A percentile compares a stretch with the other conserved stretches of the same genome.
Evolutionary conservation across 2,113 vertebrate genomes (phyloP).

Genomic region (Rhinopomastus cyanomelas): DNA sequence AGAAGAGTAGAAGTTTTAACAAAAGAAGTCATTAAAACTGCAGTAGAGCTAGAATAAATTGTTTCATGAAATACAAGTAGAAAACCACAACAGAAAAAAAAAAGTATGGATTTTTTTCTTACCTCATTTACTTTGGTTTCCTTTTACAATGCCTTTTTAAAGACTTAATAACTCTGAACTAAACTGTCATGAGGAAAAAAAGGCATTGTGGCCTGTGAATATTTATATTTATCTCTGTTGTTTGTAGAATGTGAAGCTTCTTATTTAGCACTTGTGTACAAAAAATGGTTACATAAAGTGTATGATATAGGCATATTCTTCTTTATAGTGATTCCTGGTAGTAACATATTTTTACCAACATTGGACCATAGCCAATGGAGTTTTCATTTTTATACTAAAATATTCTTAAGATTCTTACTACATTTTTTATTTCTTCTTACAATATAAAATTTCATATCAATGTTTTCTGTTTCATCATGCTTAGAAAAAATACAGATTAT

Average conservation of each 20-base stretch:
- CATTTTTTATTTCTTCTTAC: not conserved
- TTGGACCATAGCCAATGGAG: not conserved
- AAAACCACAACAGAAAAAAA: not conserved
- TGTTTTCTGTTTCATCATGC: not conserved
- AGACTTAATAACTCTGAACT: not conserved
- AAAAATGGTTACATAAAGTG: not conserved
- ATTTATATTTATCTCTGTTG: not conserved
- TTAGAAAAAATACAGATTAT: not conserved
- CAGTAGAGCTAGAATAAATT: not conserved
- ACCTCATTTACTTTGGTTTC: not conserved
- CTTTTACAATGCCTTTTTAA: not conserved
- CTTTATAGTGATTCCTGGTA: not conserved
- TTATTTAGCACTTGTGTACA: not conserved
- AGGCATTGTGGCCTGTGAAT: not conserved
- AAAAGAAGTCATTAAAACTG: not conserved
- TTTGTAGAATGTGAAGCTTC: not conserved
- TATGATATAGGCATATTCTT: not conserved
- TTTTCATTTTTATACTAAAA: not conserved
- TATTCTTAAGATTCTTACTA: not conserved
- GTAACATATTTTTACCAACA: not conserved
- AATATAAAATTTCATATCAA: not conserved
- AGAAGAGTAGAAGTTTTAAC: not conserved
- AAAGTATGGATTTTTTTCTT: not conserved
- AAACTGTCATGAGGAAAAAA: not conserved
- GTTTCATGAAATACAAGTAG: not conserved